Base-by-base conservation (phyloP, 2,113 vertebrate species). In the Reinhardtius hippoglossoides region DNA sequence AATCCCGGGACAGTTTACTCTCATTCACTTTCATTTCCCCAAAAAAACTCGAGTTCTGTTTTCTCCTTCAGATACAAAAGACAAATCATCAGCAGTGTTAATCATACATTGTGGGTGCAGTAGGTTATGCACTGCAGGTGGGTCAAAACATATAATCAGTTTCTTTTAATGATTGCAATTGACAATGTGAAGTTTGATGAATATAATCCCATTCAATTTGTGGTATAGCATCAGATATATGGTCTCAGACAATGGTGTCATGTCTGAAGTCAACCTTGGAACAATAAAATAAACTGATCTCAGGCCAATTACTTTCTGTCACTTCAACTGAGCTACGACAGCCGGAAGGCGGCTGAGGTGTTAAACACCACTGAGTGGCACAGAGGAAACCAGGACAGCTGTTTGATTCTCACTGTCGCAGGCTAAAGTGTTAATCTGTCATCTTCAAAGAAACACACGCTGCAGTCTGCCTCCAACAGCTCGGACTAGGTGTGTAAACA, bases 371-470 rank as follows among this genome's bases (percentile, higher is more conserved):
- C 42, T 44, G 50, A 18, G 4, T 50, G 18, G 18, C 46, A 57
- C 72, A 69, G 1, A 44, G 21, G 23, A 54, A 63, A 80, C 37
- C 46, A 16, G 31, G 35, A 10, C 24, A 23, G 40, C 1, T 58
- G 78, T 63, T 23, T 7, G 3, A 64, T 67, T 64, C 40, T 55
- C 62, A 78, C 24, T 13, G 15, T 10, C 27, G 31, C 65, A 54
- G 67, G 48, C 26, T 46, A 7, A 63, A 52, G 20, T 26, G n/a
- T 67, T 80, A 69, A 80, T 50, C 48, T 72, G 69, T 26, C 58
- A 52, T 40, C 13, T 21, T 46, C 52, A 5, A 57, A 66, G 9
- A 63, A 23, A 59, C 5, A 60, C 5, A 37, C 9, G 18, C 44
- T 31, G 18, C 50, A 54, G 66, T 69, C 50, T 42, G 18, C 48